Conservation (phyloP, 2,113 vertebrate species). For the Falco punctatus region DNA sequence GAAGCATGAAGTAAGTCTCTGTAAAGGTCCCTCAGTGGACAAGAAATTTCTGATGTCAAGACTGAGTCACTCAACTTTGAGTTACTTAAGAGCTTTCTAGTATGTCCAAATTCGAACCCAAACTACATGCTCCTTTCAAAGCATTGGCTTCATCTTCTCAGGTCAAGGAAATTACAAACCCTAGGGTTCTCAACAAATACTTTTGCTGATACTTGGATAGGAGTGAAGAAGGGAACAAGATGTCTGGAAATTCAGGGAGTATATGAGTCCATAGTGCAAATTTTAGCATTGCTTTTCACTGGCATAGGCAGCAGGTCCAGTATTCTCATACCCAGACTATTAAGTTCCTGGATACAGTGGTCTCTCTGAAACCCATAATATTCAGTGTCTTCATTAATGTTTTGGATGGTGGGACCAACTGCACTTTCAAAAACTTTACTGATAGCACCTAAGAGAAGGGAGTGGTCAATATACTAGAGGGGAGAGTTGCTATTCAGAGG, state of each 20-base stretch:
- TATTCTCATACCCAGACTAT: not conserved
- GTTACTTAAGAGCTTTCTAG: not conserved
- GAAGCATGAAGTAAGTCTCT: not conserved
- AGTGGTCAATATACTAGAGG: not conserved
- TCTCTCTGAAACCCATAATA: not conserved
- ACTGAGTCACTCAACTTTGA: not conserved
- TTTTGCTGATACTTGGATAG: not conserved
- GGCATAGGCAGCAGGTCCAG: not conserved
- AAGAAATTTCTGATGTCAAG: slow-evolving; percentile 12
- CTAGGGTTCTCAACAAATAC: not conserved
- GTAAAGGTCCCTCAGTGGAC: not conserved
- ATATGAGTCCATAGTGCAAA: not conserved
- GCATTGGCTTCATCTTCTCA: not conserved
- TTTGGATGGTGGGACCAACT: not conserved
- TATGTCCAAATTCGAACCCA: not conserved
- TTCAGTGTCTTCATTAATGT: not conserved
- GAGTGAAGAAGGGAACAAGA: not conserved
- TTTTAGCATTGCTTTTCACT: not conserved
- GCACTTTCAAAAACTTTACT: not conserved
- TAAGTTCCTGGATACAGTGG: not conserved
- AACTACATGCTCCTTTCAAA: not conserved
- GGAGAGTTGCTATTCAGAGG: not conserved
- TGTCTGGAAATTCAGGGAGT: not conserved
- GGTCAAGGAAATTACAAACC: not conserved
- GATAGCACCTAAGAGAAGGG: not conserved